A percentile compares a stretch with the other conserved stretches of the same genome.
Evolutionary conservation across 2,113 vertebrate species (phyloP).

Genomic region (Podarcis muralis): DNA sequence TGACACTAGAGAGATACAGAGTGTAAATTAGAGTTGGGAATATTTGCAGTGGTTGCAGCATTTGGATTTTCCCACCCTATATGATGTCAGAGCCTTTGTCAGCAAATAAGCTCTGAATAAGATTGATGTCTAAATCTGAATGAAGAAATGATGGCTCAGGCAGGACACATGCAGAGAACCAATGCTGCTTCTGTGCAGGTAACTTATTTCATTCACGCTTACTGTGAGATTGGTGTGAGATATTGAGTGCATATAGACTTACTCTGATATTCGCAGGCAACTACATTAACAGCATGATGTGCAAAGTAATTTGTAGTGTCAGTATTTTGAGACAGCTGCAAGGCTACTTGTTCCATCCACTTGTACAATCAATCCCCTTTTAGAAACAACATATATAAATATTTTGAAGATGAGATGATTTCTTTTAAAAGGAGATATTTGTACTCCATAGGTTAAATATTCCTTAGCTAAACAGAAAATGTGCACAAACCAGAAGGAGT

Average conservation of each 20-base stretch:
- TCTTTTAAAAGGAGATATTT: not conserved
- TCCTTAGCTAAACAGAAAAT: not conserved
- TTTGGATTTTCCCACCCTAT: not conserved
- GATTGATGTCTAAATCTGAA: not conserved
- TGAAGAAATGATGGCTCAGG: not conserved
- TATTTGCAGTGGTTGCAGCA: not conserved
- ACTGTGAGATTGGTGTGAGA: not conserved
- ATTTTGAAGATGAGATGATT: conserved; percentile 5
- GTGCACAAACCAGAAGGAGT: not conserved
- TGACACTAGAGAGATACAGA: not conserved
- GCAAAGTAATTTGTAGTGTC: not conserved
- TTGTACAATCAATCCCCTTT: not conserved
- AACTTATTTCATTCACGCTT: not conserved
- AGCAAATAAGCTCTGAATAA: not conserved
- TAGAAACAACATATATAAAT: conserved; percentile 6
- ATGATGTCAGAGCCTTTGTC: not conserved
- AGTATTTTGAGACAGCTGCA: not conserved
- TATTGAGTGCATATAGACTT: not conserved
- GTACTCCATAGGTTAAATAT: not conserved
- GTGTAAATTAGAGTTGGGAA: not conserved
- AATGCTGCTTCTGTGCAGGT: fast-evolving
- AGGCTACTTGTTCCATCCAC: not conserved
- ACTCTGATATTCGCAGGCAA: not conserved
- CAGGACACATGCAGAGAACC: not conserved
- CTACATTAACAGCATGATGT: fast-evolving